These are phyloP conservation scores for Saccostrea cuccullata DNA, from an alignment of 1,140 invertebrate genomes.

Conservation along the genomic window DNA sequence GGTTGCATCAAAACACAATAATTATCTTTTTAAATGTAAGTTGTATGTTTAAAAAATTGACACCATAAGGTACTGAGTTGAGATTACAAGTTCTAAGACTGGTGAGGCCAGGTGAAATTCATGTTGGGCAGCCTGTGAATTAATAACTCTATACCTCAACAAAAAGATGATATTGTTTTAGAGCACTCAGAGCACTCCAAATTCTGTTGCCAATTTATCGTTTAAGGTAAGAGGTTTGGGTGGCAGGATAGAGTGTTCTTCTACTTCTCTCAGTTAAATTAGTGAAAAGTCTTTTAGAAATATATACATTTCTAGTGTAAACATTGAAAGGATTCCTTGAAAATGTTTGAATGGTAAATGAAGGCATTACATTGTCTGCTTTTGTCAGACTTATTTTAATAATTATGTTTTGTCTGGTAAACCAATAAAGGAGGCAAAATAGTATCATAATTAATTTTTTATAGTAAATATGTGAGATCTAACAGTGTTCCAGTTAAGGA, in stretches of 20 bases:
- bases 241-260: slow-evolving; percentile 1
- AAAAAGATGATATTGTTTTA: slow-evolving; percentile 17
- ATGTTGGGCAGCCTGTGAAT: background rate
- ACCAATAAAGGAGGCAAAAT: too few relatives aligned
- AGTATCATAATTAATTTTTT: too few relatives aligned
- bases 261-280: background rate
- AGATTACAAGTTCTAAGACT: background rate
- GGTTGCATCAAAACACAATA: background rate
- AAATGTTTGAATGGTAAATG: too few relatives aligned
- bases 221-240: slow-evolving; percentile 45
- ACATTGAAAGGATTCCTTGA: too few relatives aligned
- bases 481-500: too few relatives aligned
- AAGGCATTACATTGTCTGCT: too few relatives aligned
- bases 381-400: too few relatives aligned
- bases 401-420: too few relatives aligned
- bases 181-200: slow-evolving; percentile 28
- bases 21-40: background rate
- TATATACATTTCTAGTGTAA: too few relatives aligned
- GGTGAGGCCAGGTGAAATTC: background rate
- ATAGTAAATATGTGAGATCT: too few relatives aligned
- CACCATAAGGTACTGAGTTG: background rate
- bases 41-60: too few relatives aligned
- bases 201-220: slow-evolving; percentile 44
- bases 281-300: background rate
- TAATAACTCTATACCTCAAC: background rate